phyloP scores from a whole-genome alignment of 2,888 invertebrate genomes.

The Hirtodrosophila alboralis region DNA sequence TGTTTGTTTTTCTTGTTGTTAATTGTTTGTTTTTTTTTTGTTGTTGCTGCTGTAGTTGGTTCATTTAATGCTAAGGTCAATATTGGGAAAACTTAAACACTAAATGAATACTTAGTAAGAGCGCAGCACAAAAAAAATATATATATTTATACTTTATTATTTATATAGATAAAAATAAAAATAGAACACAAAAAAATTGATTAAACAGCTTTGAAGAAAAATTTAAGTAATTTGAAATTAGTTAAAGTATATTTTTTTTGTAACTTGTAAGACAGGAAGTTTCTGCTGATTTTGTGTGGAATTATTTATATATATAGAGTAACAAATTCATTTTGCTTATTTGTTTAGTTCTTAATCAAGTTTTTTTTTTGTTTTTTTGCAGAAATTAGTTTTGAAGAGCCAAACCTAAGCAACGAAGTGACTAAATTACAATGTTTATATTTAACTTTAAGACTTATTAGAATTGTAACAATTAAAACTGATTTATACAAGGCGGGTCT shows the following conservation, averaged over 20 bases:
- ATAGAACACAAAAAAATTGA: no score
- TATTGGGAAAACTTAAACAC: slow-evolving; percentile 52
- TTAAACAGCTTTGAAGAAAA: background rate
- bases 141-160: no score
- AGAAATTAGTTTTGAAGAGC: slow-evolving; percentile 12
- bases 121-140: background rate
- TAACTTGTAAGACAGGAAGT: slow-evolving; percentile 29
- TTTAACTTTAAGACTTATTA: slow-evolving; percentile 65
- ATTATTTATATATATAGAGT: no score
- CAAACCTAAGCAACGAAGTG: slow-evolving; percentile 67
- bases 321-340: slow-evolving; percentile 1
- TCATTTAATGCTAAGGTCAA: slow-evolving; percentile 36
- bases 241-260: no score
- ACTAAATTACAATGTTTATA: slow-evolving; percentile 75
- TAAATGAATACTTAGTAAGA: slow-evolving; percentile 66
- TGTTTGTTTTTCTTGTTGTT: slow-evolving; percentile 35
- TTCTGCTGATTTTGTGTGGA: slow-evolving; percentile 8
- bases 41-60: slow-evolving; percentile 25
- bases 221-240: slow-evolving; percentile 57
- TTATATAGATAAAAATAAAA: no score
- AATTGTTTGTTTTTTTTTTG: slow-evolving; percentile 30
- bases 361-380: background rate
- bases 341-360: no score
- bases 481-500: slow-evolving; percentile 63
- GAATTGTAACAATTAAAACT: slow-evolving; percentile 72